Evolutionary conservation across 1,140 invertebrate species (phyloP).

Genomic region (Drosophila arawakana): DNA sequence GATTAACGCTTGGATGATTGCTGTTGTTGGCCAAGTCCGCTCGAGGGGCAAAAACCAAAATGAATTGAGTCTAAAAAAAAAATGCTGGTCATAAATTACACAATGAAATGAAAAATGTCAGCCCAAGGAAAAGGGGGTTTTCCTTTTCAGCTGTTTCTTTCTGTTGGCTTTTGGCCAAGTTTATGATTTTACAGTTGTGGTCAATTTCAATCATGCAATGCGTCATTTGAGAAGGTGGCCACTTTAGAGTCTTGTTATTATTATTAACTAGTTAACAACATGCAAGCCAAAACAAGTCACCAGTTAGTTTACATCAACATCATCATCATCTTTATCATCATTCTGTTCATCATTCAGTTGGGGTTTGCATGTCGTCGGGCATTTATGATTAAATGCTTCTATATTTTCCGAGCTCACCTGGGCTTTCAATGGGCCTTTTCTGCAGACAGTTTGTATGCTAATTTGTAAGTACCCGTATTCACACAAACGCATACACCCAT

Average conservation of each 20-base stretch:
- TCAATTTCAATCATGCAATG: conserved; percentile 54
- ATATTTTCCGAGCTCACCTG: conserved; percentile 73
- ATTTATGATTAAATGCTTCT: conserved; percentile 79
- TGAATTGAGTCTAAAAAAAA: conserved; percentile 47
- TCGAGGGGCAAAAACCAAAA: no score
- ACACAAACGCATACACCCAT: conserved; percentile 13
- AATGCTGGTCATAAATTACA: conserved; percentile 76
- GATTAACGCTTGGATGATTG: conserved; percentile 81
- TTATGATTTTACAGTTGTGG: conserved; percentile 39
- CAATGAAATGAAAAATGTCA: conserved; percentile 69
- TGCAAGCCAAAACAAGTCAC: conserved; percentile 56
- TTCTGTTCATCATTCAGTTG: conserved; percentile 13
- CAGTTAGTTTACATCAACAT: conserved; percentile 24
- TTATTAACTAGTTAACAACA: conserved; percentile 79
- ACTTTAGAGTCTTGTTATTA: conserved; percentile 57
- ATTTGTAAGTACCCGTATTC: conserved; percentile 63
- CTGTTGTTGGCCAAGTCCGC: conserved; percentile 26
- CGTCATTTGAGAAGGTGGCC: conserved; percentile 60
- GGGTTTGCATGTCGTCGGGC: conserved; percentile 69
- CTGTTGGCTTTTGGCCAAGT: conserved; percentile 12
- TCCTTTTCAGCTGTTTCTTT: conserved; percentile 23
- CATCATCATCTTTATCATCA: conserved; percentile 1
- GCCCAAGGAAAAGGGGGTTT: conserved; percentile 22
- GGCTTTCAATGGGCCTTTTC: conserved; percentile 56
- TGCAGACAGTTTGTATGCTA: conserved; percentile 82